Evolutionary conservation across 2,113 vertebrate genomes (phyloP).

Genomic region (Syngnathus scovelli): DNA sequence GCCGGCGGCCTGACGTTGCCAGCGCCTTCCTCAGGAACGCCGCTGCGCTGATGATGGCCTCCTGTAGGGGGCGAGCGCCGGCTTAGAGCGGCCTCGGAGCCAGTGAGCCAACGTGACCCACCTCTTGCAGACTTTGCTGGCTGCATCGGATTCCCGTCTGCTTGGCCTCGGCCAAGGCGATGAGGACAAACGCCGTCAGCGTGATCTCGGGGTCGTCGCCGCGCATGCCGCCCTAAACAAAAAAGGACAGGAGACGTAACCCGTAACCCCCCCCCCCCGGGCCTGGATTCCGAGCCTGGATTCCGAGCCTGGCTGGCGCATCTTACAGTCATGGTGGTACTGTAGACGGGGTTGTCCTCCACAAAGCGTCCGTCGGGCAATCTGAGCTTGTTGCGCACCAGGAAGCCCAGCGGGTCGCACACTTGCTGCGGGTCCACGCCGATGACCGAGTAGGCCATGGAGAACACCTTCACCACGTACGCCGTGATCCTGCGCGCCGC

Average conservation of each 20-base stretch:
- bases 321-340: constrained; percentile 66
- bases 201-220: constrained; percentile 66
- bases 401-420: constrained; percentile 81
- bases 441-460: constrained; percentile 72
- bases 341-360: constrained; percentile 76
- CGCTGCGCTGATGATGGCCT: constrained; percentile 26
- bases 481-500: constrained; percentile 79
- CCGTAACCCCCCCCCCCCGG: too few relatives aligned
- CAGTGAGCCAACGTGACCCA: neutral
- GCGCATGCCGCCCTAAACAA: constrained; percentile 72
- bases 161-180: constrained; percentile 74
- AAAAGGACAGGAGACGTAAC: neutral
- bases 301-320: neutral
- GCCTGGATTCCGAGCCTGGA: too few relatives aligned
- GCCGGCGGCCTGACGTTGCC: constrained; percentile 34
- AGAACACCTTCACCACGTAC: constrained; percentile 87
- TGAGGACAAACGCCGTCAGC: constrained; percentile 81
- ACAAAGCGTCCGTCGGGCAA: constrained; percentile 58
- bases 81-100: neutral
- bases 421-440: constrained; percentile 65
- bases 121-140: constrained; percentile 14
- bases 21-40: constrained; percentile 60
- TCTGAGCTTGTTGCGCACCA: constrained; percentile 75
- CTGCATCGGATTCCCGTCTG: constrained; percentile 58
- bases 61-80: neutral